Evolutionary conservation across 2,797 vertebrate species (phyloP).

Genomic region (Eulemur rubriventer): DNA sequence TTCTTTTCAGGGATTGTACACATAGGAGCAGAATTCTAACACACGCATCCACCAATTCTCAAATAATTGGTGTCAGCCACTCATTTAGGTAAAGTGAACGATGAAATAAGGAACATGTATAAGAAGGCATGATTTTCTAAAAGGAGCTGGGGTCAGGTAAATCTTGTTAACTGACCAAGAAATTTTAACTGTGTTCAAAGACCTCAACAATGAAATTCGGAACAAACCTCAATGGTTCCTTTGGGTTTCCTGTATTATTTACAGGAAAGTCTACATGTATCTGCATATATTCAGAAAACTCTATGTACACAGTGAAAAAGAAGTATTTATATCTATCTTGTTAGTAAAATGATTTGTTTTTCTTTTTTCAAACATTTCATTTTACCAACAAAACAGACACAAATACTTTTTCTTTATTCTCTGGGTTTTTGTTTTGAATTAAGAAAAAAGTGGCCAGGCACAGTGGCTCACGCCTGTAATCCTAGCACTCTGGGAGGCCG

Average conservation of each 20-base stretch:
- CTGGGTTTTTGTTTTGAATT: not conserved
- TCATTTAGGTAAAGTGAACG: not conserved
- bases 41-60: not conserved
- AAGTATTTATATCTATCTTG: not conserved
- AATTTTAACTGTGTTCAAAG: slow-evolving; percentile 1
- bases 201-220: not conserved
- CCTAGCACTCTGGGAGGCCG: too few relatives aligned
- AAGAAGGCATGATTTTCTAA: not conserved
- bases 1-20: not conserved
- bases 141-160: not conserved
- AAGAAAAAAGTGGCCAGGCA: not conserved
- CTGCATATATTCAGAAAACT: not conserved
- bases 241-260: not conserved
- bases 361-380: not conserved
- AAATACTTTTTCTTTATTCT: not conserved
- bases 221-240: not conserved
- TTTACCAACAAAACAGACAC: not conserved
- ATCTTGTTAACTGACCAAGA: not conserved
- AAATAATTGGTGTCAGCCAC: not conserved
- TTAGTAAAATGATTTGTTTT: slow-evolving; percentile 15
- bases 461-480: too few relatives aligned
- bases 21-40: not conserved
- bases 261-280: not conserved
- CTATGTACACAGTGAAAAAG: not conserved
- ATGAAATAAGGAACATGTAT: not conserved